Base-by-base conservation (phyloP, 2,113 vertebrate species). In the Seriola quinqueradiata region DNA sequence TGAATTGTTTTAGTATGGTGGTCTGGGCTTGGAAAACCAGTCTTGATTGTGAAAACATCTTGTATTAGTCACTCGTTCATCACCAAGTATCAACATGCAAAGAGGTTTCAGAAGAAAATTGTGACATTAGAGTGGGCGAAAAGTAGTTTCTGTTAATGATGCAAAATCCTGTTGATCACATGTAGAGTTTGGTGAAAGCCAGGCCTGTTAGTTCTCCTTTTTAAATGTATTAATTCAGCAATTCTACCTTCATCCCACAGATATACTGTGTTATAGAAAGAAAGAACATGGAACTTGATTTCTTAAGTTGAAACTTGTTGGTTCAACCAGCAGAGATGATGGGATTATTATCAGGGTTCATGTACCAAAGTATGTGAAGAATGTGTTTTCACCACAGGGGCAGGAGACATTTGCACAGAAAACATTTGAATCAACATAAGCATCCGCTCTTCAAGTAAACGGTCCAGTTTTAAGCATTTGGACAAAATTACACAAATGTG, bases 341-440 rank as follows among this genome's bases (percentile, higher is more conserved):
- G 9, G 67, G 81, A 84, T 89, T 87, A 88, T 79, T 70, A 67
- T 72, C 25, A 59, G 69, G 58, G 10, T 74, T 64, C n/a, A 48
- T 71, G 57, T 67, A 75, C 68, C 63, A 65, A 71, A 89, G 70
- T 54, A 90, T 89, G 73, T 70, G 70, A 89, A 82, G 79, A 90
- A 90, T 92, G 75, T 75, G 50, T 7, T 70, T 81, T 58, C 71
- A 34, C 71, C 65, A 81, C 57, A 79, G 79, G 73, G 55, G 42
- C 66, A 34, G 68, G 34, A 64, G 42, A 79, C 59, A 28, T 87
- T 80, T 57, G 17, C 28, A 7, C 21, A 68, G 44, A 32, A 59
- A 79, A 23, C 13, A 8, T 54, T 68, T 42, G 14, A 46, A 74
- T 71, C 44, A 60, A 61, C 42, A 63, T n/a, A 65, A 71, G 73